These are phyloP conservation scores for Seira sanloemensis DNA, from an alignment of 2,888 invertebrate genomes.

Conservation along the genomic window DNA sequence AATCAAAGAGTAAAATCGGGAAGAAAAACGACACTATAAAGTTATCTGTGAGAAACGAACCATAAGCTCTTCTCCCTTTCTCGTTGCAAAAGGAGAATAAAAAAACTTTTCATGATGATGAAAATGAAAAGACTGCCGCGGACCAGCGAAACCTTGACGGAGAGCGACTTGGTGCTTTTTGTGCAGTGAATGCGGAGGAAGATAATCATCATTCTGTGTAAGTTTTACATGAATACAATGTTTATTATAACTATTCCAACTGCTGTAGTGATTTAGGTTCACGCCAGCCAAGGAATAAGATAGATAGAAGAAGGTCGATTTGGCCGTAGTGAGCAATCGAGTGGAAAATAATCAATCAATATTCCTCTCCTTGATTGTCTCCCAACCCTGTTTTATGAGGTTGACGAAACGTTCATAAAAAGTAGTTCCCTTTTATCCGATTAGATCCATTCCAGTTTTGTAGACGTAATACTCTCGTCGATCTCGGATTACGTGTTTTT, in stretches of 20 bases:
- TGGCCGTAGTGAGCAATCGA: conserved; percentile 65
- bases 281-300: not conserved
- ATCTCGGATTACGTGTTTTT: conserved; percentile 58
- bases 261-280: not conserved
- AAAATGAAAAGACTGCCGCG: conserved; percentile 47
- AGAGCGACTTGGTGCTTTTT: not conserved
- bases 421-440: conserved; percentile 62
- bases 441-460: conserved; percentile 64
- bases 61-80: conserved; percentile 49
- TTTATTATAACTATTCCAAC: not conserved
- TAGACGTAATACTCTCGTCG: conserved; percentile 50
- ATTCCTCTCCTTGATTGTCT: conserved; percentile 70
- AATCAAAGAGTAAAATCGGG: conserved; percentile 29
- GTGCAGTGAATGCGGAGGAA: not conserved
- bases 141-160: too few species aligned
- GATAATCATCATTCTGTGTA: not conserved
- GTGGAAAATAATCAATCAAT: conserved; percentile 72
- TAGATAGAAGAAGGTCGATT: conserved; percentile 39
- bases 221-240: not conserved
- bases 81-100: conserved; percentile 27
- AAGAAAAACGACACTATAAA: conserved; percentile 25
- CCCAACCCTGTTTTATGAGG: conserved; percentile 67
- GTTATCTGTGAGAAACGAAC: conserved; percentile 57
- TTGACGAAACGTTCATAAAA: conserved; percentile 67
- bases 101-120: conserved; percentile 13